phyloP scores from a whole-genome alignment of 1,140 invertebrate genomes.

The Hylaeus volcanicus region DNA sequence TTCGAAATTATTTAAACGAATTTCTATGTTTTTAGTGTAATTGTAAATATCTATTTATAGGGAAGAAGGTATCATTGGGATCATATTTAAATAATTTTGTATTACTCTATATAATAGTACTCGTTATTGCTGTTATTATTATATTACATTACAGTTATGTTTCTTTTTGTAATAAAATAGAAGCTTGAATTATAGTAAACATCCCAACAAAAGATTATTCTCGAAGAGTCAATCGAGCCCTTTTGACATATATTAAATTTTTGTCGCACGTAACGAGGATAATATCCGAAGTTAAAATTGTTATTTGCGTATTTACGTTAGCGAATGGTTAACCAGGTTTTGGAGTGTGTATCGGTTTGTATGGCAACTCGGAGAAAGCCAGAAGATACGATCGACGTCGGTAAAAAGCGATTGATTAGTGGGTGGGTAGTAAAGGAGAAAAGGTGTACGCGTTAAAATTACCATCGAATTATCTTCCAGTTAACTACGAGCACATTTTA shows the following conservation, averaged over 20 bases:
- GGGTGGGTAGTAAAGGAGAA: slow-evolving; percentile 42
- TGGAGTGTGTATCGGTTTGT: not conserved
- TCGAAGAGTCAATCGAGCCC: no score
- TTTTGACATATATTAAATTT: not conserved
- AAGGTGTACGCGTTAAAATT: slow-evolving; percentile 49
- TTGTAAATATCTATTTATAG: no score
- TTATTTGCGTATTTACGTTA: not conserved
- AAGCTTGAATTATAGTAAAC: no score
- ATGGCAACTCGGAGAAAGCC: slow-evolving; percentile 3
- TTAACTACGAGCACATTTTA: slow-evolving; percentile 52
- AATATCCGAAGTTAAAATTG: not conserved
- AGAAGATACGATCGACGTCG: not conserved
- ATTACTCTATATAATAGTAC: no score
- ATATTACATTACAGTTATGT: no score
- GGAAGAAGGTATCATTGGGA: no score
- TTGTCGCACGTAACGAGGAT: not conserved
- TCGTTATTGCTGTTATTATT: no score
- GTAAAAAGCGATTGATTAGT: slow-evolving; percentile 52
- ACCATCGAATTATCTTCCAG: slow-evolving; percentile 56
- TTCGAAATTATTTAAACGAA: no score
- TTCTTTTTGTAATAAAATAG: no score
- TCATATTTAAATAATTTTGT: no score
- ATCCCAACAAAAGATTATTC: no score
- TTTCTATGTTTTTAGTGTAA: no score
- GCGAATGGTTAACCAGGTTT: not conserved